Base-by-base conservation (phyloP, 2,888 invertebrate species). In the Orthosia incerta region DNA sequence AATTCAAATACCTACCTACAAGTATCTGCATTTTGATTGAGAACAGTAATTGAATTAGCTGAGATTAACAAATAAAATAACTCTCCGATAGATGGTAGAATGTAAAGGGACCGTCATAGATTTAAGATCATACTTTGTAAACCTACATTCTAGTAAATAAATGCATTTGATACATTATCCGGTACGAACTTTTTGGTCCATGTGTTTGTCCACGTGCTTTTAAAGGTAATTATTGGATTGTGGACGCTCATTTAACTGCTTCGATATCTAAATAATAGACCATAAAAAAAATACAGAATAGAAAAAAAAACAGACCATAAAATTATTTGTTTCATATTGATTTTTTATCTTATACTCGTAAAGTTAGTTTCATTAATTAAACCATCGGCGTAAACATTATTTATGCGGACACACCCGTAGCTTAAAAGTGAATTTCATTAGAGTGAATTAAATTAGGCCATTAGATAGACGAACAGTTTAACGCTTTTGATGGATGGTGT, bases 1-100 rank as follows among this genome's bases (percentile, higher is more conserved):
- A 73, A 57, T 51, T 31, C 4, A 31, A 57, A 46, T 73, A 31
- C 31, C 31, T 31, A 67, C 11, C 5, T 31, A n/a, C n/a, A n/a
- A n/a, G n/a, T n/a, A 20, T 31, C 51, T 23, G 16, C 45, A 26
- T 20, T 48, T 55, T 15, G 3, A 0, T 31, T 20, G 26, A 11
- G 0, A 12, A 20, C 11, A 26, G 3, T 13, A 7, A 45, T n/a
- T 7, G 7, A 68, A 45, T 15, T 20, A 31, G 26, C 26, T 11
- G 13, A 15, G 13, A 39, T 2, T 15, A 46, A 3, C n/a, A 15
- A 16, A 63, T 31, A 46, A 39, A 55, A 39, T 64, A 39, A 64
- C 65, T 75, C 20, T 5, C 5, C 16, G 46, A 31, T 31, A 31
- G 0, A n/a, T n/a, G n/a, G n/a, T n/a, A n/a, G n/a, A n/a, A n/a